These are phyloP conservation scores for Gnathonemus longibarbis DNA, from an alignment of 2,113 vertebrate genomes.

Conservation along the genomic window DNA sequence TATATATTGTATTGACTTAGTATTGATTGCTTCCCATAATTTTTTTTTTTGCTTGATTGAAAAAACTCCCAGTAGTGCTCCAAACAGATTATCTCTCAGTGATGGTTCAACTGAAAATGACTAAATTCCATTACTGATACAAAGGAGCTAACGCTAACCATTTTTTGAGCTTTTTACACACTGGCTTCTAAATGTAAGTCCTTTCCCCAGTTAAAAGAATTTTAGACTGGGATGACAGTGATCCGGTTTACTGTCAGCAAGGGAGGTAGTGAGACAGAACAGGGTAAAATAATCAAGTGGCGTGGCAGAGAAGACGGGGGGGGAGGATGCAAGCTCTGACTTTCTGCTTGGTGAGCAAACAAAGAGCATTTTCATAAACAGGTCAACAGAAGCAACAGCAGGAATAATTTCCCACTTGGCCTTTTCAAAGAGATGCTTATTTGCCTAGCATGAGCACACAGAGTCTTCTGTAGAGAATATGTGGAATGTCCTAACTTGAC, in stretches of 20 bases:
- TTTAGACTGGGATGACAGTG: neutral
- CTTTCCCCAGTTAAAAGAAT: neutral
- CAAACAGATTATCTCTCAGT: neutral
- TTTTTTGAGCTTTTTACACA: neutral
- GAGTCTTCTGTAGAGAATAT: neutral
- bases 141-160: neutral
- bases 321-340: neutral
- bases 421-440: neutral
- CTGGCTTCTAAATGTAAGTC: neutral
- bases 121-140: neutral
- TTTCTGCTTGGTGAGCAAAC: conserved; percentile 27
- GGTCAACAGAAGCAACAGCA: conserved; percentile 11
- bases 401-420: conserved; percentile 22
- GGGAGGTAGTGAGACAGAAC: neutral
- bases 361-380: conserved; percentile 21
- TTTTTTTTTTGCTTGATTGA: neutral
- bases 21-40: neutral
- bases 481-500: neutral
- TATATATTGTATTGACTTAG: neutral
- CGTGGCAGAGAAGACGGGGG: neutral
- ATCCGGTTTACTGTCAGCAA: neutral
- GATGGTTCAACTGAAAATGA: neutral
- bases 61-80: neutral
- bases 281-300: neutral
- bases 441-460: neutral